Base-by-base conservation (phyloP, 2,797 vertebrate genomes). In the Falco rusticolus region DNA sequence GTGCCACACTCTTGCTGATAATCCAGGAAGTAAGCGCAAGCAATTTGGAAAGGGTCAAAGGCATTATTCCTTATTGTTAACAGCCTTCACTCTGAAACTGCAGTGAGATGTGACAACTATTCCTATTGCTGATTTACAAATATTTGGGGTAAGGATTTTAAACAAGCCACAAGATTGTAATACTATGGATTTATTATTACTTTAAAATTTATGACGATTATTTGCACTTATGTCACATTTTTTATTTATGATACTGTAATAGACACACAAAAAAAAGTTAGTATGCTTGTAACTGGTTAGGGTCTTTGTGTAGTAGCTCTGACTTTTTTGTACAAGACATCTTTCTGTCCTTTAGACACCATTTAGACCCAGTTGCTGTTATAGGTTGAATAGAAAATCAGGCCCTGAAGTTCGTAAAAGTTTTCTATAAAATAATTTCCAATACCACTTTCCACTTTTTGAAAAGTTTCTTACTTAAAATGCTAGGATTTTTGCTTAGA, bases 381-480 rank as follows among this genome's bases (percentile, higher is more conserved):
- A 33, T 2, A 91, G 16, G 3, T 5, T 20, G 28, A 78, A 48
- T 13, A 51, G 51, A 76, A 83, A 89, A 79, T 28, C 10, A n/a
- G 12, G 8, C 5, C 3, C 5, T 54, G 82, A 64, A 15, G 25
- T 45, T 9, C 37, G 15, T 15, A 61, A 31, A 60, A 45, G 33
- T 57, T 79, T 34, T 65, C 74, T 65, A 34, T 60, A 48, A 87
- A 84, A 75, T 34, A 0, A 20, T 76, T 84, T 87, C 25, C 10
- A 74, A 64, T 26, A 48, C 6, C 5, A 39, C 13, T 78, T 88
- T 13, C 43, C 5, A 37, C 29, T 82, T 47, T 68, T 89, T 68
- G 2, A 69, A 61, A 70, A 11, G 2, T 31, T 96, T 95, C 50
- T 90, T 87, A 87, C 71, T 94, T 87, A 90, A 92, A 91, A 92